phyloP scores from a whole-genome alignment of 2,797 vertebrate genomes.

The Gadopsis marmoratus region DNA sequence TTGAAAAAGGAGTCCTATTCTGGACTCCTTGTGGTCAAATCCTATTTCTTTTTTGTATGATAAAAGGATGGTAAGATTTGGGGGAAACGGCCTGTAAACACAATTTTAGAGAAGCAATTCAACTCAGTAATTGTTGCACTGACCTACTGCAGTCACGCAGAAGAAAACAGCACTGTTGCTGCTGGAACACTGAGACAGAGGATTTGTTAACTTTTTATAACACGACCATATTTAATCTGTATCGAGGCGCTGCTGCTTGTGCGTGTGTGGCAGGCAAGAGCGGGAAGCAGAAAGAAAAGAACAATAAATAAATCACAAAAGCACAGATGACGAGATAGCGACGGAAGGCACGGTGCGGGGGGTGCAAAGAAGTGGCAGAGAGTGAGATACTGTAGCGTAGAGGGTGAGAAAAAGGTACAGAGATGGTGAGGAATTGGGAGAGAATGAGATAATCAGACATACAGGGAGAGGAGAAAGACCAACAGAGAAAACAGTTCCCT shows the following conservation, averaged over 20 bases:
- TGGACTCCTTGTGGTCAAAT: neutral
- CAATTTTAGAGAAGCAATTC: neutral
- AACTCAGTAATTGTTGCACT: constrained; percentile 1
- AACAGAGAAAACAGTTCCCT: constrained; percentile 54
- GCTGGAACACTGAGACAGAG: constrained; percentile 4
- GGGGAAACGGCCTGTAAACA: neutral
- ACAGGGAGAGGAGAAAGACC: constrained; percentile 39
- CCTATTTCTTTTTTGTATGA: neutral
- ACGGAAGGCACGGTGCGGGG: constrained; percentile 11
- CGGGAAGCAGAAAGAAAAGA: constrained; percentile 43
- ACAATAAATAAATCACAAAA: constrained; percentile 58
- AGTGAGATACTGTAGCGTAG: constrained; percentile 13
- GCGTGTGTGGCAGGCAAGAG: constrained; percentile 19
- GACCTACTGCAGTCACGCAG: constrained; percentile 10
- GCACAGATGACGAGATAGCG: constrained; percentile 42
- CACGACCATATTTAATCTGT: constrained; percentile 44
- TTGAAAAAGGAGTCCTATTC: constrained; percentile 2
- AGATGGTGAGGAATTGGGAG: constrained; percentile 19
- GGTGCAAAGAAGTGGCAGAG: constrained; percentile 33
- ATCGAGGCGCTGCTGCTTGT: constrained; percentile 21
- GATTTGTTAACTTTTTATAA: constrained; percentile 46
- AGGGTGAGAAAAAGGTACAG: constrained; percentile 17
- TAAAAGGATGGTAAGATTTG: neutral
- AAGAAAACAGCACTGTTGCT: neutral
- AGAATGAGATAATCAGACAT: constrained; percentile 59